phyloP scores from a whole-genome alignment of 2,113 vertebrate species.

The Corydoras sp. region DNA sequence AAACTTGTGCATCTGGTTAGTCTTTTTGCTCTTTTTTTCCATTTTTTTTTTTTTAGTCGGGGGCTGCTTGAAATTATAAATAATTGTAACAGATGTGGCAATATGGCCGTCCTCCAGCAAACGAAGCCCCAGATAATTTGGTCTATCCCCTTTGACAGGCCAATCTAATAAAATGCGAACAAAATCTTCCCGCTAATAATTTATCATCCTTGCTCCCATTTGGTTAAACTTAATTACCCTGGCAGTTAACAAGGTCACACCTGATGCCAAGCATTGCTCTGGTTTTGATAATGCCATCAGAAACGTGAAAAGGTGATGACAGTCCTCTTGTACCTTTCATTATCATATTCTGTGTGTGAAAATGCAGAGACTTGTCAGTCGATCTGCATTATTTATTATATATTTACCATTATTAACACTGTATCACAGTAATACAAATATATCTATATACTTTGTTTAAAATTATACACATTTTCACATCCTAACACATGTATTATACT shows the following conservation, averaged over 20 bases:
- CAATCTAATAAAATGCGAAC: constrained; percentile 99
- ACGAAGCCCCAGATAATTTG: constrained; percentile 99
- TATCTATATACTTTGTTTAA: too few species aligned
- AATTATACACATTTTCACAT: too few species aligned
- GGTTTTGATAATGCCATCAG: constrained; percentile 99
- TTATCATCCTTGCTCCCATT: constrained; percentile 99
- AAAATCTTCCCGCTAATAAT: constrained; percentile 99
- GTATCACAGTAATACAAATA: too few species aligned
- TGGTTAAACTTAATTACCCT: constrained; percentile 99
- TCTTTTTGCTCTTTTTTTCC: neutral
- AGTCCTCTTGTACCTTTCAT: constrained; percentile 85
- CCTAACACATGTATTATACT: too few species aligned
- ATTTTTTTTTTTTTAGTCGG: constrained; percentile 49
- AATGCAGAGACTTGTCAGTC: constrained; percentile 79
- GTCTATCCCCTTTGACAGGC: constrained; percentile 98
- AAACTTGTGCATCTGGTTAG: constrained; percentile 75
- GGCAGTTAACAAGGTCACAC: constrained; percentile 99
- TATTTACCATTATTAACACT: too few species aligned
- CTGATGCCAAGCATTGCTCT: constrained; percentile 94
- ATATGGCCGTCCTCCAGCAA: constrained; percentile 99
- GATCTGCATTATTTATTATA: constrained; percentile 57
- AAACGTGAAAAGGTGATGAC: constrained; percentile 94
- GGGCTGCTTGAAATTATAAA: constrained; percentile 99
- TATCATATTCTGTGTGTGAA: constrained; percentile 78
- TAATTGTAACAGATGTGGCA: constrained; percentile 99